A percentile compares a stretch with the other conserved stretches of the same genome.
Evolutionary conservation across 2,888 invertebrate species (phyloP).

Genomic region (Maniola hyperantus): DNA sequence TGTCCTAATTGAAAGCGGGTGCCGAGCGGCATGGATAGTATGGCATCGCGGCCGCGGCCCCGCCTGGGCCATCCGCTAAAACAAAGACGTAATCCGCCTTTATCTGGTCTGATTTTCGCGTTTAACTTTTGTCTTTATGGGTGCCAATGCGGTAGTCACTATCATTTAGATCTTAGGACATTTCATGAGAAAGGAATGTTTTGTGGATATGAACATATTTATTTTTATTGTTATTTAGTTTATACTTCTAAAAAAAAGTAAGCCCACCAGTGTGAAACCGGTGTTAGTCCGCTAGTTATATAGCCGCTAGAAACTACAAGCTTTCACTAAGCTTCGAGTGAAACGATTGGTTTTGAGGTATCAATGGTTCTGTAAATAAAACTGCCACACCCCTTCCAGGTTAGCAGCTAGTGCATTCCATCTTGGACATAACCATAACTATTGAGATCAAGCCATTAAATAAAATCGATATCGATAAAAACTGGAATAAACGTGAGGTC

Average conservation of each 20-base stretch:
- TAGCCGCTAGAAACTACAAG: not conserved
- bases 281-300: not conserved
- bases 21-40: no score
- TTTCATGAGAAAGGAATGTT: no score
- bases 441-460: not conserved
- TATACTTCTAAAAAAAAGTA: no score
- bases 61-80: no score
- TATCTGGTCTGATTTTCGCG: not conserved
- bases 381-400: slow-evolving; percentile 1
- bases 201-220: no score
- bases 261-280: no score
- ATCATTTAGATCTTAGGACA: no score
- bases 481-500: slow-evolving; percentile 71
- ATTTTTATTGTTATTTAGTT: no score
- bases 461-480: slow-evolving; percentile 24
- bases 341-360: not conserved
- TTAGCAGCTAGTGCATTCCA: not conserved
- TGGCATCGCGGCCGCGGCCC: no score
- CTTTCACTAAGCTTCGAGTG: not conserved
- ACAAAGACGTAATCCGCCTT: not conserved
- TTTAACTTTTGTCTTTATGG: not conserved
- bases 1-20: no score
- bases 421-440: not conserved
- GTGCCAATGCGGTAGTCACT: no score
- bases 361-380: not conserved